A percentile compares a stretch with the other conserved stretches of the same genome.
Evolutionary conservation across 1,140 invertebrate genomes (phyloP).

Genomic region (Scylla paramamosain): DNA sequence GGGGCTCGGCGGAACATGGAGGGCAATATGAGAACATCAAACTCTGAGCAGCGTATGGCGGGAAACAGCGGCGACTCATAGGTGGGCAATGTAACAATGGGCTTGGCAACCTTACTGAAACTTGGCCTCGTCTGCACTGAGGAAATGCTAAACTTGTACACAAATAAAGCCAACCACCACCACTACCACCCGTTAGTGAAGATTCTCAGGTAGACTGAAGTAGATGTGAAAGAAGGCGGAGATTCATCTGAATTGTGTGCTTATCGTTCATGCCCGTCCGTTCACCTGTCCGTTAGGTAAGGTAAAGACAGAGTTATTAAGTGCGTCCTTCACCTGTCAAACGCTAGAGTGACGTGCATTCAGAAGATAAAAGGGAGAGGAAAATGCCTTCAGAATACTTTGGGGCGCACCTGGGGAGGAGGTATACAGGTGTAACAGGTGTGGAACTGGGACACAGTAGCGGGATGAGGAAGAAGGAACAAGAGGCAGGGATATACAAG

Average conservation of each 20-base stretch:
- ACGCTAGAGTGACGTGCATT: background rate
- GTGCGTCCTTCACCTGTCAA: background rate
- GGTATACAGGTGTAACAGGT: background rate
- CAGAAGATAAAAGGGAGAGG: background rate
- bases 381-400: slow-evolving; percentile 9
- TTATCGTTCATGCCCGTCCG: background rate
- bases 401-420: background rate
- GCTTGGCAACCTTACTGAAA: slow-evolving; percentile 33
- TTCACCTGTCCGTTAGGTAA: background rate
- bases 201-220: background rate
- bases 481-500: background rate
- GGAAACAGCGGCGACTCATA: background rate
- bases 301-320: background rate
- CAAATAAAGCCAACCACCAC: background rate
- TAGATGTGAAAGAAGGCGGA: background rate
- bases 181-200: background rate
- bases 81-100: slow-evolving; percentile 39
- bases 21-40: background rate
- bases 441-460: no score
- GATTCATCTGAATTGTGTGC: background rate
- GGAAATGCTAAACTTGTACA: slow-evolving; percentile 51
- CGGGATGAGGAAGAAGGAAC: background rate
- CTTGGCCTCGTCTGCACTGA: background rate
- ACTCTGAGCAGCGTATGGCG: background rate
- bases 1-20: background rate